Conservation (phyloP, 2,113 vertebrate genomes). For the Burhinus oedicnemus region DNA sequence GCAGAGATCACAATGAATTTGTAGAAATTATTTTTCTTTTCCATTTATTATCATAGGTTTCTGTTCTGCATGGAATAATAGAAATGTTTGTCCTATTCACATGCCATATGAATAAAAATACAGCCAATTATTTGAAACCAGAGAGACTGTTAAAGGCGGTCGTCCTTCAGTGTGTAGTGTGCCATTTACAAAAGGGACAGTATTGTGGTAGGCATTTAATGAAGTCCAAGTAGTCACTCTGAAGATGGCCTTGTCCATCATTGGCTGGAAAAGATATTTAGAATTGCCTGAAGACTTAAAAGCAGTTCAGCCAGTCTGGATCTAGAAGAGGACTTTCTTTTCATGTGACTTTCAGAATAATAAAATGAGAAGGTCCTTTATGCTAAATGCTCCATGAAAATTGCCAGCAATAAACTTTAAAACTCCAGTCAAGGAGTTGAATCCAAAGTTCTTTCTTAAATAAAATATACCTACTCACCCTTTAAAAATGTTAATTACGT, state of each 20-base stretch:
- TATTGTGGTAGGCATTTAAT: neutral
- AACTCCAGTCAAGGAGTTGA: neutral
- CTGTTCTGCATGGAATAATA: constrained; percentile 13
- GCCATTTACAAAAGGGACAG: neutral
- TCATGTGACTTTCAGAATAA: neutral
- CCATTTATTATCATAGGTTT: neutral
- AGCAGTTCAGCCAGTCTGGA: neutral
- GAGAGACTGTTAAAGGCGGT: neutral
- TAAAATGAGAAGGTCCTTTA: constrained; percentile 5
- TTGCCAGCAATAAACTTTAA: constrained; percentile 9
- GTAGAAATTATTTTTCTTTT: neutral
- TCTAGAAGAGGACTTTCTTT: neutral
- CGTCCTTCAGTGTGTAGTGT: fast-evolving
- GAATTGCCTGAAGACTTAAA: neutral
- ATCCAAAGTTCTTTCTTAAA: neutral
- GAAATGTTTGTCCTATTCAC: neutral
- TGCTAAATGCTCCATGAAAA: constrained; percentile 34
- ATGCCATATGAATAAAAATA: neutral
- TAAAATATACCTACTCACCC: neutral
- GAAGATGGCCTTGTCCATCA: neutral
- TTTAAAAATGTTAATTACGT: constrained; percentile 4
- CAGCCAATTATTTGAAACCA: neutral
- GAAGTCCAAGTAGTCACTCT: neutral
- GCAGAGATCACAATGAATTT: neutral
- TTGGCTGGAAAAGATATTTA: neutral